Evolutionary conservation across 2,888 invertebrate genomes (phyloP), one percentile per base, ranked within the genome.

Genomic region (Apoda limacodes): DNA sequence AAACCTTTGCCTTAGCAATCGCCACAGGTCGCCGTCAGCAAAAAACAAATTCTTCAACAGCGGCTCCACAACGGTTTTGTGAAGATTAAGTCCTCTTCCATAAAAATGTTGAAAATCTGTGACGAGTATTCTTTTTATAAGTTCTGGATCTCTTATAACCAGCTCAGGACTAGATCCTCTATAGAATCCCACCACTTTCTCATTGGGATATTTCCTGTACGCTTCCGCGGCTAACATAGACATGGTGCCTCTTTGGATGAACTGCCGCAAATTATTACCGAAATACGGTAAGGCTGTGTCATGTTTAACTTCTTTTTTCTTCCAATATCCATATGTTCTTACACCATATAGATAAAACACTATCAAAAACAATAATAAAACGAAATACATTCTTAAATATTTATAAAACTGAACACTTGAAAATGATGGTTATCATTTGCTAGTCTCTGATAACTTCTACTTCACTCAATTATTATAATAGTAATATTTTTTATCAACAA

Each of bases 21-120:
- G 54, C 65, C 65, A 65, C 3, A 45, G 38, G 11, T 60, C 57
- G 2, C 60, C 61, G 13, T 60, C 55, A 10, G 44, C 50, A 2
- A 42, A 35, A 23, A 61, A 52, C 7, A 63, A 28, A 24, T 59
- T 62, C 13, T 45, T 44, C 26, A 55, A 30, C 5, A 59, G 19
- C 3, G 53, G 52, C 27, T 60, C 58, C 0, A 39, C 25, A 2
- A 40, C 44, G 5, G 47, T 42, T 6, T 43, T 37, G 3, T 45
- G 44, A 0, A 47, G 37, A 9, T 46, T 44, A 1, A 55, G 13
- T 2, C 59, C 60, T 20, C 56, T 42, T 5, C 36, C 22, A 19
- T 50, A 45, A 28, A 59, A 59, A 25, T 46, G 15, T 2, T 32
- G 26, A 26, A 59, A 60, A 26, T 60, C 58, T 1, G 47, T 41